Evolutionary conservation across 1,140 invertebrate species (phyloP).

Genomic region (Charaxes varanes): DNA sequence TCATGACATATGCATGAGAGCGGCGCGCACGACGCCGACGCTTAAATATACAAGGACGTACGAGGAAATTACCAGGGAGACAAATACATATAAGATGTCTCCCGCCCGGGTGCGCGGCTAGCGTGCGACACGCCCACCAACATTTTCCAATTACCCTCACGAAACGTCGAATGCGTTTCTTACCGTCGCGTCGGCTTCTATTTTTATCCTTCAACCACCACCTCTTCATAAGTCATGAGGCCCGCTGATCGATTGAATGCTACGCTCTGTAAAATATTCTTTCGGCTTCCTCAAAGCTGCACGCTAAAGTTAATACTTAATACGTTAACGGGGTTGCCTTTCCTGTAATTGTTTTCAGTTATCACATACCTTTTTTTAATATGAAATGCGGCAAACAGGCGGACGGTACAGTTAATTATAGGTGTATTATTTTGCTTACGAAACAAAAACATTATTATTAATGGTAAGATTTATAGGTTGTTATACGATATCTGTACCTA

Average conservation of each 20-base stretch:
- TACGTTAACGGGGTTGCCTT: too few species aligned
- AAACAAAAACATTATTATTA: too few species aligned
- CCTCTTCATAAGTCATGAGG: conserved; percentile 62
- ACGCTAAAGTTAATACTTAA: conserved; percentile 32
- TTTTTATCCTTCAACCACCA: conserved; percentile 48
- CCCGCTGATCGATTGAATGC: conserved; percentile 42
- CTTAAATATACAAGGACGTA: conserved; percentile 69
- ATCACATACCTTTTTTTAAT: too few species aligned
- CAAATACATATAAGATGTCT: conserved; percentile 67
- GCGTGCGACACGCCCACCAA: conserved; percentile 56
- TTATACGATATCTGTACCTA: too few species aligned
- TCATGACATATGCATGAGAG: conserved; percentile 73
- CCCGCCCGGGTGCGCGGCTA: conserved; percentile 34
- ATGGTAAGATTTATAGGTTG: too few species aligned
- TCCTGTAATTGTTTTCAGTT: too few species aligned
- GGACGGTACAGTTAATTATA: too few species aligned
- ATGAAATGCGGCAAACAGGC: too few species aligned
- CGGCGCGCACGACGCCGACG: conserved; percentile 46
- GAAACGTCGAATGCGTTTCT: conserved; percentile 51
- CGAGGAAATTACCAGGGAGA: conserved; percentile 64
- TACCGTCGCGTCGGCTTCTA: conserved; percentile 42
- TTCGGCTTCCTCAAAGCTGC: conserved; percentile 37
- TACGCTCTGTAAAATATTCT: conserved; percentile 53
- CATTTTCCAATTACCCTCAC: conserved; percentile 63
- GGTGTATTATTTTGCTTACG: too few species aligned